Conservation (phyloP, 2,888 invertebrate species). For the Chesias legatella region DNA sequence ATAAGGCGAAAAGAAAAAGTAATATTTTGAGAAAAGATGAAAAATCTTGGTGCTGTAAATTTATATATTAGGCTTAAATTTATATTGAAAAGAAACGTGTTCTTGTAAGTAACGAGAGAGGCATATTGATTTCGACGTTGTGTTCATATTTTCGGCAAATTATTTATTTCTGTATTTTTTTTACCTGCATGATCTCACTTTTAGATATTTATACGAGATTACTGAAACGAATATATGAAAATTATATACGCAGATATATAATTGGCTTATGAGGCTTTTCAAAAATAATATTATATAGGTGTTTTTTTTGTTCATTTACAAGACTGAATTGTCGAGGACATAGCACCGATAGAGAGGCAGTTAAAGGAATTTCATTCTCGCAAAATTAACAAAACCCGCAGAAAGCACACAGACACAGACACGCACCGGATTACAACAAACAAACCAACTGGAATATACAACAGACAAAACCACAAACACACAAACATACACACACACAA, state of each 20-base stretch:
- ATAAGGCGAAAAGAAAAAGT: slow-evolving; percentile 76
- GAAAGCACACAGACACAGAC: slow-evolving; percentile 49
- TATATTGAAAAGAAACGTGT: slow-evolving; percentile 71
- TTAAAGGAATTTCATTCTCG: slow-evolving; percentile 41
- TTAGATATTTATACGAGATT: slow-evolving; percentile 80
- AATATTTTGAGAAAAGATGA: slow-evolving; percentile 77
- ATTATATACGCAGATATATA: slow-evolving; percentile 71
- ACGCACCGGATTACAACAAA: slow-evolving; percentile 23
- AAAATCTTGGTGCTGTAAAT: slow-evolving; percentile 81
- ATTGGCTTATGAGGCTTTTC: slow-evolving; percentile 78
- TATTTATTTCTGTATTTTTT: slow-evolving; percentile 73
- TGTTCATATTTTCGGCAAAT: slow-evolving; percentile 78
- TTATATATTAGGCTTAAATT: slow-evolving; percentile 81
- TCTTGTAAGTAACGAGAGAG: slow-evolving; percentile 77
- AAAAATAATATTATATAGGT: slow-evolving; percentile 64
- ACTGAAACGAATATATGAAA: slow-evolving; percentile 65
- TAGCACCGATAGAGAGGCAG: slow-evolving; percentile 65
- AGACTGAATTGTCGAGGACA: slow-evolving; percentile 67
- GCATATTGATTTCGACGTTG: slow-evolving; percentile 75
- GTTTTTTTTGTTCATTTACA: slow-evolving; percentile 66
- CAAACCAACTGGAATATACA: slow-evolving; percentile 34
- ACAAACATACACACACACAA: slow-evolving; percentile 14
- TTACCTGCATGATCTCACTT: slow-evolving; percentile 77
- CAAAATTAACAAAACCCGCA: slow-evolving; percentile 48
- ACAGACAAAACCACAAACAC: slow-evolving; percentile 17